Conservation (phyloP, 2,888 invertebrate genomes). For the Aleiodes alternator region DNA sequence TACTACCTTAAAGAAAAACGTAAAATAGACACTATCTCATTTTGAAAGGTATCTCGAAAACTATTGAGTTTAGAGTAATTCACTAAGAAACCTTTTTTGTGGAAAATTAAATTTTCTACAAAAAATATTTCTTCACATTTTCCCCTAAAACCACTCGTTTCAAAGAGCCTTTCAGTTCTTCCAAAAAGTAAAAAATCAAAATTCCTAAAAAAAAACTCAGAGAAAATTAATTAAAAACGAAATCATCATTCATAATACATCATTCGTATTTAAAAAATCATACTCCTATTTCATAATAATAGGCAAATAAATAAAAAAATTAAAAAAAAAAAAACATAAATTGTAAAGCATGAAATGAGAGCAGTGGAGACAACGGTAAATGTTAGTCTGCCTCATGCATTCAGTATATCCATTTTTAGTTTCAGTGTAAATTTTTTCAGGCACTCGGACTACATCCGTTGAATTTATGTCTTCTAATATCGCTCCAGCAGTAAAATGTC, state of each 20-base stretch:
- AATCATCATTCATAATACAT: not conserved
- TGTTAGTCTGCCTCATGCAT: constrained; percentile 15
- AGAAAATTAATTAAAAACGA: too few species aligned
- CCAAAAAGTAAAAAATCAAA: not conserved
- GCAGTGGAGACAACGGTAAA: constrained; percentile 13
- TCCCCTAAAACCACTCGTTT: too few species aligned
- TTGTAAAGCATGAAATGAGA: constrained; percentile 11
- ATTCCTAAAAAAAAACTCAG: not conserved
- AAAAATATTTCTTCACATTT: too few species aligned
- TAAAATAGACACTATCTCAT: too few species aligned
- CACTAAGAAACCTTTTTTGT: too few species aligned
- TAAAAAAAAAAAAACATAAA: constrained; percentile 4
- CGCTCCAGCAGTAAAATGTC: constrained; percentile 47
- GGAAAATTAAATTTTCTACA: too few species aligned
- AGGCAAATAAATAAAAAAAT: not conserved
- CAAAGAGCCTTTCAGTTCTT: too few species aligned
- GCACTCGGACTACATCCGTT: constrained; percentile 44
- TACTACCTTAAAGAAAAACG: too few species aligned
- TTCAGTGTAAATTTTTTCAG: constrained; percentile 11
- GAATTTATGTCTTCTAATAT: constrained; percentile 55
- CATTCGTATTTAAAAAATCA: not conserved
- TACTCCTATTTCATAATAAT: not conserved
- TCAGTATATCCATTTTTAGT: constrained; percentile 5
- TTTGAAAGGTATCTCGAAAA: too few species aligned
- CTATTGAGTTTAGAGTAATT: too few species aligned